Evolutionary conservation across 2,113 vertebrate genomes (phyloP).

Genomic region (Rhinolophus ferrumequinum): DNA sequence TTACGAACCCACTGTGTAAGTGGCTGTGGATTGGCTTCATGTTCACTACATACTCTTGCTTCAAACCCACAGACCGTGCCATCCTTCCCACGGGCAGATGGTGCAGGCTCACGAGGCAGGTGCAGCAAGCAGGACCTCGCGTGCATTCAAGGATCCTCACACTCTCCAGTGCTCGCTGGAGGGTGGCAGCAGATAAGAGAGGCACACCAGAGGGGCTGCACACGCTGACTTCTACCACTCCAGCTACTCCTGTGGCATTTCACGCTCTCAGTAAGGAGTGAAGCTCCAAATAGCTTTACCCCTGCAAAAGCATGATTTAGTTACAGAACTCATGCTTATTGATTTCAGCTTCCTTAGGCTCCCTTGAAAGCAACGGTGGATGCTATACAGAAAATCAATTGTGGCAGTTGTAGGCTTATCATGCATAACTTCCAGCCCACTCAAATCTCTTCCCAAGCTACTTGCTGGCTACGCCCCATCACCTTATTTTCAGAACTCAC

Average conservation of each 20-base stretch:
- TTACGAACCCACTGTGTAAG: neutral
- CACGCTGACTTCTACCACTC: neutral
- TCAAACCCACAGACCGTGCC: neutral
- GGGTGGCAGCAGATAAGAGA: neutral
- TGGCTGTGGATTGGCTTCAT: neutral
- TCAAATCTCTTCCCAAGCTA: neutral
- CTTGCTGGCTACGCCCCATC: neutral
- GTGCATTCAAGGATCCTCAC: neutral
- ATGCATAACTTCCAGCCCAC: neutral
- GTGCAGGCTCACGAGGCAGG: neutral
- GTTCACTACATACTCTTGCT: neutral
- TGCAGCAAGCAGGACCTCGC: neutral
- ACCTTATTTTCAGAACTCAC: neutral
- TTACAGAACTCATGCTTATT: neutral
- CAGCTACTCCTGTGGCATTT: neutral
- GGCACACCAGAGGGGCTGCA: neutral
- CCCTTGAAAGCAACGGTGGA: neutral
- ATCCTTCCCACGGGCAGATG: neutral
- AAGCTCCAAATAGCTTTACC: neutral
- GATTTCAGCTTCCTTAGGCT: neutral
- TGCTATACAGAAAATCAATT: neutral
- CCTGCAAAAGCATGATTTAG: neutral
- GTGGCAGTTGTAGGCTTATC: neutral
- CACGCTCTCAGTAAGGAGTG: neutral
- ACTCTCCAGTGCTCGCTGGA: neutral